Percentiles rank a stretch among this genome's conserved stretches.
Evolutionary conservation across 2,888 invertebrate species (phyloP).

Genomic region (Pharmacophagus antenor): DNA sequence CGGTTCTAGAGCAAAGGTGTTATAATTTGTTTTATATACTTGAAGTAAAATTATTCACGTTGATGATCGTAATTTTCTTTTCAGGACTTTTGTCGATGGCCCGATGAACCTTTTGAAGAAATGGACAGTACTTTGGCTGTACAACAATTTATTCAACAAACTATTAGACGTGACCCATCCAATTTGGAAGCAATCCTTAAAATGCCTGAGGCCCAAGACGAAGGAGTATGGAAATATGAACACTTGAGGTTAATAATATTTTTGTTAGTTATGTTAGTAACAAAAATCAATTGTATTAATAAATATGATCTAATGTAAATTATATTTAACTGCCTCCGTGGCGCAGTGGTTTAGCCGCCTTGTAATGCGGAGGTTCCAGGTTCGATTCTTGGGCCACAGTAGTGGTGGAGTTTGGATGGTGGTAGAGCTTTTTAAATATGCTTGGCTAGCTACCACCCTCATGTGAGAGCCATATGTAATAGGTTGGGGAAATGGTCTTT

Average conservation of each 20-base stretch:
- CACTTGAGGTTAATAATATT: constrained; percentile 98
- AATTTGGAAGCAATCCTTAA: constrained; percentile 96
- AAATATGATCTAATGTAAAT: too few relatives aligned
- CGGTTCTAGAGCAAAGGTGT: constrained; percentile 93
- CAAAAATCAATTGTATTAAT: too few relatives aligned
- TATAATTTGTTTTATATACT: background rate
- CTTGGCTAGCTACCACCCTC: too few relatives aligned
- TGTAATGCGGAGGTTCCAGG: too few relatives aligned
- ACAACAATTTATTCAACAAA: constrained; percentile 99
- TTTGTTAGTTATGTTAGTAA: too few relatives aligned
- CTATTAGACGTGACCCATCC: constrained; percentile 94
- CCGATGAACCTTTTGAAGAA: constrained; percentile 98
- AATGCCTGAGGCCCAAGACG: constrained; percentile 98
- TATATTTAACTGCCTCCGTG: too few relatives aligned
- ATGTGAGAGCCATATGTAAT: too few relatives aligned
- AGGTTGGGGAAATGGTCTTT: too few relatives aligned
- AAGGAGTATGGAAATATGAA: constrained; percentile 99
- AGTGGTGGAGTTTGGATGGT: too few relatives aligned
- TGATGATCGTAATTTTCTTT: constrained; percentile 32
- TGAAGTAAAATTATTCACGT: background rate
- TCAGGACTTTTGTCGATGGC: constrained; percentile 98
- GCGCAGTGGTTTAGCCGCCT: too few relatives aligned
- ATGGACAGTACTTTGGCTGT: constrained; percentile 99
- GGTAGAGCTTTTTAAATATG: too few relatives aligned
- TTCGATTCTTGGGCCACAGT: too few relatives aligned